Evolutionary conservation across 2,797 vertebrate genomes (phyloP).

Genomic region (Schizopygopsis malacanthus): DNA sequence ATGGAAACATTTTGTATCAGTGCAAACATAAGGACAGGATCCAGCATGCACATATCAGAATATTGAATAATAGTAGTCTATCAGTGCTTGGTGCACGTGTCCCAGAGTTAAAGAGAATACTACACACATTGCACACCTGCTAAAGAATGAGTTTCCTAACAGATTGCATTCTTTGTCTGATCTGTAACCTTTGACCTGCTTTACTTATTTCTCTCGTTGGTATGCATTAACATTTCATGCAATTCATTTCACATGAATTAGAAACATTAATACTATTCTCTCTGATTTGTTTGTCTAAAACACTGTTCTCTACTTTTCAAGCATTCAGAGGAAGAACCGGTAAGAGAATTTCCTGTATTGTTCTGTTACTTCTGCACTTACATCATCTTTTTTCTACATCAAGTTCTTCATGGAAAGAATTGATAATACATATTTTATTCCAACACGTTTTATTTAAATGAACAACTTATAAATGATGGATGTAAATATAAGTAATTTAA

Average conservation of each 20-base stretch:
- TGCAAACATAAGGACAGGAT: conserved; percentile 14
- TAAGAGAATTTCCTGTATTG: conserved; percentile 79
- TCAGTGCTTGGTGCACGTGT: background rate
- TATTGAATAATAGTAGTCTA: background rate
- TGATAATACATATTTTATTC: background rate
- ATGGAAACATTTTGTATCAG: background rate
- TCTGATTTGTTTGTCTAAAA: conserved; percentile 73
- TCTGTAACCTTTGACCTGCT: background rate
- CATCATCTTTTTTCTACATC: background rate
- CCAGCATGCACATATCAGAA: conserved; percentile 1
- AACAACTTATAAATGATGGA: background rate
- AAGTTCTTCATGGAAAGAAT: background rate
- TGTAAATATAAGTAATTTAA: background rate
- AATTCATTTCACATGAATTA: background rate
- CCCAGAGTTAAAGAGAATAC: background rate
- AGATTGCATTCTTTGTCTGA: background rate
- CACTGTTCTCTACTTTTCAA: conserved; percentile 87
- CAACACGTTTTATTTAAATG: background rate
- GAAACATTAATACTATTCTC: conserved; percentile 6
- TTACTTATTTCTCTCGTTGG: background rate
- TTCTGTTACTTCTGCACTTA: background rate
- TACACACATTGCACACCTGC: background rate
- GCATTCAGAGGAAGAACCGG: conserved; percentile 95
- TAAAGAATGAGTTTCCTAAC: background rate
- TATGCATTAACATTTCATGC: background rate